Evolutionary conservation across 2,113 vertebrate species (phyloP).

Genomic region (Pterocles burchelli): DNA sequence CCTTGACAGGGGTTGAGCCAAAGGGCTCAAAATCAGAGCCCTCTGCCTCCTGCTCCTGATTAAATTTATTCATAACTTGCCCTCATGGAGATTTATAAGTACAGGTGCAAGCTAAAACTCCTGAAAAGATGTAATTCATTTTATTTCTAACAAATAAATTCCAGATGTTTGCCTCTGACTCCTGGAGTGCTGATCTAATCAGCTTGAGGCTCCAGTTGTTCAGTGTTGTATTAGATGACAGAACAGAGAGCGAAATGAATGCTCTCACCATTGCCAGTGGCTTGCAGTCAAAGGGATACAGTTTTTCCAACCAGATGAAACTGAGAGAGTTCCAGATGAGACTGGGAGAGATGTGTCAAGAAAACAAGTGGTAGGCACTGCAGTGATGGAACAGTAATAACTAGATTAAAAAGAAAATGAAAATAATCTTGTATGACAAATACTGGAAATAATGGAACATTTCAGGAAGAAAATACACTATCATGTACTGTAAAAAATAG

Average conservation of each 20-base stretch:
- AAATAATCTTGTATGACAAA: neutral
- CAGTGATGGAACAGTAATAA: neutral
- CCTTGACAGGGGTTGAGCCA: neutral
- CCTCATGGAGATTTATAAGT: conserved; percentile 1
- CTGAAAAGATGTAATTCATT: conserved; percentile 23
- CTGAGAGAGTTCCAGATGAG: neutral
- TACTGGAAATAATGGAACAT: neutral
- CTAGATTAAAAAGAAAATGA: neutral
- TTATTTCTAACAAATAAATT: conserved; percentile 25
- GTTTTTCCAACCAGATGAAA: neutral
- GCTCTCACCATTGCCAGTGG: neutral
- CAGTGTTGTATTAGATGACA: neutral
- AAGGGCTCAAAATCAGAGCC: neutral
- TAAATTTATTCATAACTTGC: conserved; percentile 17
- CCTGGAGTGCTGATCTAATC: neutral
- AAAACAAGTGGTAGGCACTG: neutral
- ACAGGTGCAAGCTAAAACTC: conserved; percentile 25
- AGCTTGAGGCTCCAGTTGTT: neutral
- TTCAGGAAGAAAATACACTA: neutral
- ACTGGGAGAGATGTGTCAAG: neutral
- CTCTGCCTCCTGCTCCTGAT: neutral
- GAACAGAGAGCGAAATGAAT: neutral
- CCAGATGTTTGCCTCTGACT: conserved; percentile 44
- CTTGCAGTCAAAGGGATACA: neutral
- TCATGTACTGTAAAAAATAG: neutral